phyloP scores from a whole-genome alignment of 2,888 invertebrate species.

The Atherix ibis region DNA sequence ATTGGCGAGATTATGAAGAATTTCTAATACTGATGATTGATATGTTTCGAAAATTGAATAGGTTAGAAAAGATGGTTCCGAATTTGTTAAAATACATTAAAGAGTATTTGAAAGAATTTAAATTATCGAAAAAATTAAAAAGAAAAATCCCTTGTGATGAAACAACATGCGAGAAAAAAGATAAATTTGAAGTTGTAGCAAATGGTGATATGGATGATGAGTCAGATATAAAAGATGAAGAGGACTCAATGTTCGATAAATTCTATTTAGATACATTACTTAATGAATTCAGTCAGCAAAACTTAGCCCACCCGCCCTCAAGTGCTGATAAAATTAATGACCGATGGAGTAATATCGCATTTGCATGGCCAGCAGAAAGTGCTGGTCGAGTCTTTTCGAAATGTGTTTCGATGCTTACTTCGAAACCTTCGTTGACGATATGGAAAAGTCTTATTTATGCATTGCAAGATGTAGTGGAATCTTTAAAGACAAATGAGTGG shows the following conservation, averaged over 20 bases:
- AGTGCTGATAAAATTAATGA: background rate
- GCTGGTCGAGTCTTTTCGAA: slow-evolving; percentile 24
- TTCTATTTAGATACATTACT: slow-evolving; percentile 15
- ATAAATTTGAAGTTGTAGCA: slow-evolving; percentile 2
- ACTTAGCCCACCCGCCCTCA: background rate
- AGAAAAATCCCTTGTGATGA: slow-evolving; percentile 10
- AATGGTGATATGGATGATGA: slow-evolving; percentile 2
- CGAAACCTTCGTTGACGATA: slow-evolving; percentile 27
- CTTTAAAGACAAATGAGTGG: slow-evolving; percentile 7
- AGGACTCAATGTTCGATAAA: background rate
- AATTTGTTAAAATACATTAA: slow-evolving; percentile 22
- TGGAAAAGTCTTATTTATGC: slow-evolving; percentile 25
- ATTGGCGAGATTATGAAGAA: slow-evolving; percentile 19
- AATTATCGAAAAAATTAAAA: slow-evolving; percentile 13
- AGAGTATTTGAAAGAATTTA: slow-evolving; percentile 16
- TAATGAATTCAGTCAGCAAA: slow-evolving; percentile 15
- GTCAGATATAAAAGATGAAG: background rate
- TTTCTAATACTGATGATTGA: slow-evolving; percentile 23
- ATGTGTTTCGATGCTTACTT: slow-evolving; percentile 22
- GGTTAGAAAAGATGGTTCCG: slow-evolving; percentile 24
- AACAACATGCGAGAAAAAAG: slow-evolving; percentile 7
- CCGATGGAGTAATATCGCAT: slow-evolving; percentile 16
- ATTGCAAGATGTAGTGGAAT: slow-evolving; percentile 12
- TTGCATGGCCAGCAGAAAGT: slow-evolving; percentile 22
- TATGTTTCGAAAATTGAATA: slow-evolving; percentile 26